Base-by-base conservation (phyloP, 2,888 invertebrate genomes). In the Cosmia trapezina region DNA sequence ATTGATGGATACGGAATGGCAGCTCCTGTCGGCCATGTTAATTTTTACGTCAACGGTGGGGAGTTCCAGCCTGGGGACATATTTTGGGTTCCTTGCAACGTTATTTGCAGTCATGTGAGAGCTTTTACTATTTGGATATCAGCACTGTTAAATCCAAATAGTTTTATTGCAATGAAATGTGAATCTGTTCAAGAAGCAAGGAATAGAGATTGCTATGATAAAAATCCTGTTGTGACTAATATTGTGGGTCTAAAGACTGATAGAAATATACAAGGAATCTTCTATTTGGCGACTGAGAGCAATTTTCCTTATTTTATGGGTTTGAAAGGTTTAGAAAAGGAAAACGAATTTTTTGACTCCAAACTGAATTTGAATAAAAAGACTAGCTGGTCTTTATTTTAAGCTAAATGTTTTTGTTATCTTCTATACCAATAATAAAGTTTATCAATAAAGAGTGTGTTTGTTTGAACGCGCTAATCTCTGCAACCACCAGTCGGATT, bases 41-140 rank as follows among this genome's bases (percentile, higher is more conserved):
- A 93, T 70, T 94, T 92, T 73, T 95, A 94, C 73, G 92, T 95
- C 5, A 95, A 95, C 41, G 95, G 95, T 0, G 95, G 95, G 0
- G 95, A 94, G 70, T 92, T 80, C 62, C 93, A 93, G 73, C 90
- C 92, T 0, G 91, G 90, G 0, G 90, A 91, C 28, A 5, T 91
- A 2, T 8, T 89, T 0, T 90, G 88, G 88, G 70, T 87, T 8
- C 90, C 90, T 0, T 93, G 93, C 51, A 86, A 83, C 28, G 77
- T 86, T 0, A 0, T 91, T 0, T 93, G 93, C 66, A 93, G 93
- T 64, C 93, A 93, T 71, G 61, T 90, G 0, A 80, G 91, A 14
- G 76, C 91, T 0, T 90, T 80, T 22, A 87, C 88, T 0, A 5
- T 93, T 12, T 93, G 93, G 93, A 43, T 91, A 17, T 80, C 92